Evolutionary conservation across 2,888 invertebrate species (phyloP), one percentile per base, ranked within the genome.

Genomic region (Conomelus anceps): DNA sequence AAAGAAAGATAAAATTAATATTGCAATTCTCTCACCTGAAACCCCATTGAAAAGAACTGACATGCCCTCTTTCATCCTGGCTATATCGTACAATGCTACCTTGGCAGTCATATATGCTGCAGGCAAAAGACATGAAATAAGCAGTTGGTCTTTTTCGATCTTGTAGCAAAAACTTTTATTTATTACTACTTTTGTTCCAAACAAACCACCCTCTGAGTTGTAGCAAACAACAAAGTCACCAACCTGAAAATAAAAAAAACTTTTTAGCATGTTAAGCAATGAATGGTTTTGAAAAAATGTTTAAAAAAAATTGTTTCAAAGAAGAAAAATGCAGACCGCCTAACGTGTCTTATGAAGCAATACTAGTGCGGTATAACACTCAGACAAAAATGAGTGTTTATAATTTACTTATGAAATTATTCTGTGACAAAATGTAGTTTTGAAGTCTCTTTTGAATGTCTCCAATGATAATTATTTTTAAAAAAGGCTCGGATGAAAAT

Each of bases 221-320:
- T 90, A 24, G 90, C 90, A 26, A 90, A 91, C 41, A 90, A 91
- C 89, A 90, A 26, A n/a, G 63, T 91, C 91, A 22, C 91, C 91
- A 26, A 90, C 90, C 91, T 91, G 89, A 26, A 90, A 89, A 86
- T 23, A 84, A 23, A 34, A 23, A 22, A 90, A 84, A 86, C n/a
- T 0, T 24, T 23, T n/a, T n/a, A n/a, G n/a, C n/a, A n/a, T n/a
- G 22, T 87, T 22, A 87, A 23, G 22, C 11, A 87, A 87, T 26
- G 11, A n/a, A n/a, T n/a, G n/a, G n/a, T n/a, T n/a, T 26, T 7
- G 26, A 11, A 26, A 26, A 26, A 26, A 26, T 26, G 26, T 26
- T 7, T 26, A 11, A 26, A n/a, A n/a, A n/a, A n/a, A n/a, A n/a
- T n/a, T n/a, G n/a, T n/a, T n/a, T n/a, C n/a, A n/a, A n/a, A n/a